Base-by-base conservation (phyloP, 2,888 invertebrate genomes). In the Campoplex nolae region DNA sequence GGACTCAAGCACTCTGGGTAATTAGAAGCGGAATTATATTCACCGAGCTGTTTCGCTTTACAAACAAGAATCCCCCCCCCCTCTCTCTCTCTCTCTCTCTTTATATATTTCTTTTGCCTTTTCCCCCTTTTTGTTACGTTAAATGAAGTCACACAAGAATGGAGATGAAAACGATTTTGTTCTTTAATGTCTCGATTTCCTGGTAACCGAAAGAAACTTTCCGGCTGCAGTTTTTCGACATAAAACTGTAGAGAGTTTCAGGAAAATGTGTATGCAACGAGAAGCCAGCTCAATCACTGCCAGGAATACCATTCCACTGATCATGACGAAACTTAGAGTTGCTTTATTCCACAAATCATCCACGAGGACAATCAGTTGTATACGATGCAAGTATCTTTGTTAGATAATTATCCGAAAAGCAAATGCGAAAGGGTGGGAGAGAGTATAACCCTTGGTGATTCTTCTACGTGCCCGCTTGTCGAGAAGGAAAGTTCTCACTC, bases 11-110 rank as follows among this genome's bases (percentile, higher is more conserved):
- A 93, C 93, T 93, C 92, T 89, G 91, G 92, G 92, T 93, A 93
- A 93, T 93, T 93, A 93, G 93, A 93, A 92, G 91, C 91, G 91
- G 91, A 93, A 92, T 93, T 93, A 93, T 93, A 93, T 92, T 92
- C 92, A 90, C 90, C 92, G 92, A 91, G 91, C 92, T 92, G 92
- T 93, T 93, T 93, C 92, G 92, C 92, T 93, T 92, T 94, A 93
- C 92, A 93, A 93, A 93, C 93, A 93, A 93, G 92, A 91, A 93
- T 38, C 56, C 23, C 23, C 23, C 23, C 23, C 23, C 23, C 23
- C 23, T 23, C 23, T 35, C 70, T 45, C 48, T 23, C 23, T 35
- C 70, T 45, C 48, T 62, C 62, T 35, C 48, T 42, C 56, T 77
- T 32, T 28, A 16, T 76, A 42, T 18, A 65, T 75, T 28, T 45